These are phyloP conservation scores for Coelogynopora nodosa DNA, from an alignment of 2,888 invertebrate genomes.

Conservation along the genomic window DNA sequence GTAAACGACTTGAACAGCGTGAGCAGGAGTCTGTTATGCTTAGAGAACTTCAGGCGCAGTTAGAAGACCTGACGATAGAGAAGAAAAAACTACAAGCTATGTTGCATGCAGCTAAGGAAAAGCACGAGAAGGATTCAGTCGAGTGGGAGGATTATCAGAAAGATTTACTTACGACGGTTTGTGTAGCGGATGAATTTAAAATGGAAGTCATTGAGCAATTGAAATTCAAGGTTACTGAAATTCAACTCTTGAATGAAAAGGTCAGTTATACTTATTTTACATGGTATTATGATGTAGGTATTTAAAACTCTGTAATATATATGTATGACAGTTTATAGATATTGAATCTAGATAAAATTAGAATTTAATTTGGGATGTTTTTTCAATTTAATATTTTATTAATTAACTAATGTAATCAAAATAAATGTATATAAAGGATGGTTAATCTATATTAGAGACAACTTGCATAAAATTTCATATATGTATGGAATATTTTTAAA, in stretches of 20 bases:
- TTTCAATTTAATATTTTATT: not conserved
- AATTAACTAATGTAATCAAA: not conserved
- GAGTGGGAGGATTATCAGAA: not conserved
- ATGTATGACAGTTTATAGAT: too few relatives aligned
- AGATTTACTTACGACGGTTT: not conserved
- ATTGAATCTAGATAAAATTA: too few relatives aligned
- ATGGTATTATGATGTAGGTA: too few relatives aligned
- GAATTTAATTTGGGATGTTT: too few relatives aligned
- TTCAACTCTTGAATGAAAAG: not conserved
- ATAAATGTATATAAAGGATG: too few relatives aligned
- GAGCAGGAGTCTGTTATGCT: not conserved
- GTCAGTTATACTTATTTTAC: not conserved
- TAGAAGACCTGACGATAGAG: not conserved
- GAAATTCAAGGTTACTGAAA: not conserved
- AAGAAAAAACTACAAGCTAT: not conserved
- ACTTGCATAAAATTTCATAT: too few relatives aligned
- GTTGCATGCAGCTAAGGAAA: not conserved
- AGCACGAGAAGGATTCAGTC: not conserved
- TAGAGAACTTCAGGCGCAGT: not conserved
- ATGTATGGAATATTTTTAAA: too few relatives aligned
- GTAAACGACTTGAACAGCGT: slow-evolving; percentile 1
- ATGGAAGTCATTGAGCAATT: not conserved
- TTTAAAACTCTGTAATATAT: too few relatives aligned
- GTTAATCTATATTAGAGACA: too few relatives aligned
- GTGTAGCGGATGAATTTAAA: slow-evolving; percentile 24